Conservation (phyloP, 1,140 invertebrate genomes). For the Leguminivora glycinivorella region DNA sequence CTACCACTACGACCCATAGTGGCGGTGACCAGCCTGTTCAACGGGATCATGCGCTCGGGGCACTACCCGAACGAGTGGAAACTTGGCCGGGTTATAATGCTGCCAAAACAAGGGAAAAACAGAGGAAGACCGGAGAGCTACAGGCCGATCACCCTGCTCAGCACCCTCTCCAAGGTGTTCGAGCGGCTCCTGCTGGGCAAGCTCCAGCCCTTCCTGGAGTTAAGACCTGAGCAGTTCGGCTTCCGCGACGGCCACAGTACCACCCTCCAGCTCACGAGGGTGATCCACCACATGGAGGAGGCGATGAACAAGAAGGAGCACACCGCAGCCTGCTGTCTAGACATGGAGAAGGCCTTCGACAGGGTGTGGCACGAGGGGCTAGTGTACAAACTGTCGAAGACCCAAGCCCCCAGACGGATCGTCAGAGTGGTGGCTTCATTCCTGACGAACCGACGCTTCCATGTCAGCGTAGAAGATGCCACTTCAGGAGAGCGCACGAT, state of each 20-base stretch:
- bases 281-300: neutral
- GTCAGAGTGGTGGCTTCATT: neutral
- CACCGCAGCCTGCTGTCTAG: neutral
- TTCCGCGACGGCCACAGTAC: constrained; percentile 1
- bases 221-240: neutral
- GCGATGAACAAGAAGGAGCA: neutral
- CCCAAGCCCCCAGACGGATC: neutral
- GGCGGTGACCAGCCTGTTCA: neutral
- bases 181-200: constrained; percentile 17
- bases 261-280: constrained; percentile 19
- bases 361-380: neutral
- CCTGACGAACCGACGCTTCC: neutral
- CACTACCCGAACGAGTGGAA: constrained; percentile 8
- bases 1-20: constrained; percentile 32
- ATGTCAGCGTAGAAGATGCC: neutral
- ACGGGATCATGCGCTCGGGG: constrained; percentile 16
- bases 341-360: constrained; percentile 10
- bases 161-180: constrained; percentile 25
- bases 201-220: neutral
- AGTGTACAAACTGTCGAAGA: neutral
- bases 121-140: constrained; percentile 11
- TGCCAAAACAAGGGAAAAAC: constrained; percentile 27
- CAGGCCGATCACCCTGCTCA: constrained; percentile 28
- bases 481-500: neutral
- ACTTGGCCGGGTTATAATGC: too few species aligned